Percentiles rank a stretch among this genome's conserved stretches.
phyloP scores from a whole-genome alignment of 2,888 invertebrate genomes.

The Habrosyne pyritoides region DNA sequence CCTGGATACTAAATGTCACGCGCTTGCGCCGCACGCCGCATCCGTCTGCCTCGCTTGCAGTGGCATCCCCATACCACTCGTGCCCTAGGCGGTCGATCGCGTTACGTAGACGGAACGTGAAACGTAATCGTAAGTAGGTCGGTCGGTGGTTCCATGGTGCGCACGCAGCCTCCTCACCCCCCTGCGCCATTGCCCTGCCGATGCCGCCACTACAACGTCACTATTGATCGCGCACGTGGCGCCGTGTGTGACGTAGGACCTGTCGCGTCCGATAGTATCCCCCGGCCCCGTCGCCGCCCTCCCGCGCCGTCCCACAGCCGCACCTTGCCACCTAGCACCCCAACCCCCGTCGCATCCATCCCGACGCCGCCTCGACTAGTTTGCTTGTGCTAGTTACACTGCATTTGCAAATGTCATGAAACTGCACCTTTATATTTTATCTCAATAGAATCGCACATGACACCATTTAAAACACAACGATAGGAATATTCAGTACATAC shows the following conservation, averaged over 20 bases:
- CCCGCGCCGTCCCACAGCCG: conserved; percentile 29
- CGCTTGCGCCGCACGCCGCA: conserved; percentile 48
- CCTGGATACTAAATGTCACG: conserved; percentile 11
- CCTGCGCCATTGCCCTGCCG: conserved; percentile 11
- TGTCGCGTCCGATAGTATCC: conserved; percentile 67
- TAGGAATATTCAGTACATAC: too few relatives aligned
- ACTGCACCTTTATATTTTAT: not conserved
- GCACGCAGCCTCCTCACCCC: conserved; percentile 60
- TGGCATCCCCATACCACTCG: conserved; percentile 38
- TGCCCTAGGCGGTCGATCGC: conserved; percentile 62
- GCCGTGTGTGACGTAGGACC: conserved; percentile 79
- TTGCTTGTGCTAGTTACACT: conserved; percentile 40
- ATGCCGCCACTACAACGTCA: conserved; percentile 68
- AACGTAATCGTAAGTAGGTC: conserved; percentile 81
- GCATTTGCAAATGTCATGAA: conserved; percentile 16
- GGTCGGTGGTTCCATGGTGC: conserved; percentile 67
- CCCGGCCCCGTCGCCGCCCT: conserved; percentile 45
- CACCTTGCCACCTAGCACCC: conserved; percentile 22
- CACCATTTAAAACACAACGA: too few relatives aligned
- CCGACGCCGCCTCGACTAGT: not conserved
- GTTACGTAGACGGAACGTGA: conserved; percentile 78
- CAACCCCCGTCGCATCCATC: conserved; percentile 44
- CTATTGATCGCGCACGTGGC: conserved; percentile 82
- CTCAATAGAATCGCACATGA: too few relatives aligned
- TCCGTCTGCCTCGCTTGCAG: conserved; percentile 29